Evolutionary conservation across 2,113 vertebrate genomes (phyloP), one percentile per base, ranked within the genome.

Genomic region (Phoxinus phoxinus): DNA sequence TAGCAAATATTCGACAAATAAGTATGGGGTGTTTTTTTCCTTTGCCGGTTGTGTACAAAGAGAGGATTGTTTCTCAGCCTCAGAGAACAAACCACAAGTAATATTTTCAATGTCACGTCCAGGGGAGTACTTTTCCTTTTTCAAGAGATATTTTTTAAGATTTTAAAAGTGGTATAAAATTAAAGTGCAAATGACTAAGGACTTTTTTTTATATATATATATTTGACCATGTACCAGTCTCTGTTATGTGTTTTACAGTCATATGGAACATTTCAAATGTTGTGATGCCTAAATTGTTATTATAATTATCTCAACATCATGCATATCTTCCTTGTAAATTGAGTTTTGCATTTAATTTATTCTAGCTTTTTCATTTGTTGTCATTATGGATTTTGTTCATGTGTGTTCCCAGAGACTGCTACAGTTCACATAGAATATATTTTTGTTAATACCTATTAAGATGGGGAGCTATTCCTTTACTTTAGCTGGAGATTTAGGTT

Each of bases 371-470:
- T 81, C 85, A 82, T 74, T 93, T 92, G 94, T 92, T 92, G 92
- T 95, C 91, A 94, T 92, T 89, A 90, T 90, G 90, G 91, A 65
- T 94, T 93, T 51, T 94, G 93, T 92, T 93, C 93, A 84, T 90
- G 91, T 95, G 93, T 93, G 94, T 93, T 91, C 88, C 89, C 90
- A 89, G 90, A 93, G 95, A 97, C 95, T 95, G 96, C 96, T 94
- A 93, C 93, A 93, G 94, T 95, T 96, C 93, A 92, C 96, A 96
- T 96, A 97, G 98, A 97, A 95, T 97, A 94, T 98, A 97, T 99
- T 97, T 98, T 98, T 97, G 94, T 97, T 97, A 97, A 91, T 85
- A 90, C 90, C 91, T 91, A 89, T 92, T 91, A 67, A 89, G 86
- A 86, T 35, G 81, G 89, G 88, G 87, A 71, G 83, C 30, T 74